A percentile compares a stretch with the other conserved stretches of the same genome.
phyloP scores from a whole-genome alignment of 2,113 vertebrate species.

The Dicerorhinus sumatrensis region DNA sequence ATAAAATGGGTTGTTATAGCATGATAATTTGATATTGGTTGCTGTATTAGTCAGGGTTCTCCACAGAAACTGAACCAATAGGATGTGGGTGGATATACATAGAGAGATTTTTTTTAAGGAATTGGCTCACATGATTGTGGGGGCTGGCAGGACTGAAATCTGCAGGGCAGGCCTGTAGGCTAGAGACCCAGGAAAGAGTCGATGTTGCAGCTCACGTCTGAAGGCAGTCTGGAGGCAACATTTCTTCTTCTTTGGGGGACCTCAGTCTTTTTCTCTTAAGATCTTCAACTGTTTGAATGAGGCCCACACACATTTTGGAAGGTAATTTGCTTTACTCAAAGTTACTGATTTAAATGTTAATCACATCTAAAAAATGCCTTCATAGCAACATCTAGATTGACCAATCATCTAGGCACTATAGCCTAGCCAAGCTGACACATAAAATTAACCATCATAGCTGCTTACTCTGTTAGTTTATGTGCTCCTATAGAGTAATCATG shows the following conservation, averaged over 20 bases:
- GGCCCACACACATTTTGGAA: neutral
- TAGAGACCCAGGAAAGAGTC: neutral
- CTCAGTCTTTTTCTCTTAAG: neutral
- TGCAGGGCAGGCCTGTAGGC: neutral
- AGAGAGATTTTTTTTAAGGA: neutral
- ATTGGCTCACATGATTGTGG: neutral
- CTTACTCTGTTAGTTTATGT: neutral
- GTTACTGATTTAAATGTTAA: neutral
- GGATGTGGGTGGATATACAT: neutral
- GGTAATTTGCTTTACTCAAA: neutral
- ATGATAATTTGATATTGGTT: neutral
- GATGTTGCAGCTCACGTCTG: neutral
- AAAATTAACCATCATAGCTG: neutral
- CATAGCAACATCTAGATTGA: neutral
- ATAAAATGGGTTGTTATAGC: neutral
- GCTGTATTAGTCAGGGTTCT: neutral
- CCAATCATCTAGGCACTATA: neutral
- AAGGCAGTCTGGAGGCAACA: neutral
- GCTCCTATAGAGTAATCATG: neutral
- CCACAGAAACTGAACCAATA: neutral
- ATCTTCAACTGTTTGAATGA: neutral
- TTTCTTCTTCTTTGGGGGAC: neutral
- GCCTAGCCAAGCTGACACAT: neutral
- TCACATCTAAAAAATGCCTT: neutral
- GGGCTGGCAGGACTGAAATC: neutral